Percentiles rank a stretch among this genome's conserved stretches.
Conservation (phyloP, 92 coral and sea anemone species). For the Phenganax marumi region DNA sequence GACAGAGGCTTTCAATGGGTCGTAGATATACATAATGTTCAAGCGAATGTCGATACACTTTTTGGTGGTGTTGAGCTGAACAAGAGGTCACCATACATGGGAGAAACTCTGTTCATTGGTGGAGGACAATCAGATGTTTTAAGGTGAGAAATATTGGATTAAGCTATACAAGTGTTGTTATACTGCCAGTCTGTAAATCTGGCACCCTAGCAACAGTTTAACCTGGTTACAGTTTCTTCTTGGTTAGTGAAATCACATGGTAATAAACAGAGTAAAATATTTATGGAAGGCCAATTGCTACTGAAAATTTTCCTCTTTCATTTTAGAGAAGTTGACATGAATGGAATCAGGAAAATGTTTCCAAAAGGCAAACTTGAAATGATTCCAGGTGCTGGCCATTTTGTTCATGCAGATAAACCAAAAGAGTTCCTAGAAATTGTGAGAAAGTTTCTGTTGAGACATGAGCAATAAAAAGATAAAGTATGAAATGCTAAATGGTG, state of each 20-base stretch:
- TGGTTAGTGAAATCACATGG: background rate
- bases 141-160: constrained; percentile 53
- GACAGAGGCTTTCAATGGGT: constrained; percentile 73
- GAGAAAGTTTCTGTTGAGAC: constrained; percentile 55
- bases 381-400: constrained; percentile 63
- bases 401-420: constrained; percentile 87
- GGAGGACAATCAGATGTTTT: constrained; percentile 81
- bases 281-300: background rate
- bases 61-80: constrained; percentile 66
- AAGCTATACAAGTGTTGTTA: too few relatives aligned
- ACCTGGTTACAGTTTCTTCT: background rate
- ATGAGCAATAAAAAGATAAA: background rate
- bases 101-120: constrained; percentile 77
- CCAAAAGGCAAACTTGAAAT: constrained; percentile 21
- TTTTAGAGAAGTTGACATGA: constrained; percentile 2
- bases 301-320: background rate
- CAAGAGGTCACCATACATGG: constrained; percentile 57
- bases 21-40: constrained; percentile 75
- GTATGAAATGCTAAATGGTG: background rate
- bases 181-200: too few relatives aligned
- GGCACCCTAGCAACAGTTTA: too few relatives aligned
- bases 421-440: constrained; percentile 66
- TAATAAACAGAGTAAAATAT: too few relatives aligned
- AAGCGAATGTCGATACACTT: constrained; percentile 61
- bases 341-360: constrained; percentile 20